These are phyloP conservation scores for Laupala kohalensis DNA, from an alignment of 1,140 invertebrate species.

Conservation along the genomic window DNA sequence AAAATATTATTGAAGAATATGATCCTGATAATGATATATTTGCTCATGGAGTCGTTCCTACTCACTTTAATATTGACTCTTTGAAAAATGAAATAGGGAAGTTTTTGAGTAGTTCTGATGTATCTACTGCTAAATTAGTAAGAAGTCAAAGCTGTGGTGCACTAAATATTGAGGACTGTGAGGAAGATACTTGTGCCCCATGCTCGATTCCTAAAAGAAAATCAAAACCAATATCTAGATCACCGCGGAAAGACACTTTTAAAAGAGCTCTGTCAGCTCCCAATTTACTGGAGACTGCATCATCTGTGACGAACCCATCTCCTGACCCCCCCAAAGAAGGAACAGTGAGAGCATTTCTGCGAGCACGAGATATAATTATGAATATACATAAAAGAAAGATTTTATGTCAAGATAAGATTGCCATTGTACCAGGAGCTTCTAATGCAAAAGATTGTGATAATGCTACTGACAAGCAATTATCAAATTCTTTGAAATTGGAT, in stretches of 20 bases:
- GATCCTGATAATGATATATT: not conserved
- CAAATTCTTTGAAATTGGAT: no score
- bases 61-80: not conserved
- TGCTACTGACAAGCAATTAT: no score
- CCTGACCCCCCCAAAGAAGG: not conserved
- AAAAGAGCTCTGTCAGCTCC: not conserved
- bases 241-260: not conserved
- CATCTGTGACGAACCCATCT: not conserved
- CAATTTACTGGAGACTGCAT: not conserved
- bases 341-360: not conserved
- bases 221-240: not conserved
- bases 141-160: not conserved
- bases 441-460: no score
- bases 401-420: no score
- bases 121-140: not conserved
- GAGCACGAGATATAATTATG: not conserved
- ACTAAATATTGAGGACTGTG: not conserved
- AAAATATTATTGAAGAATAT: not conserved
- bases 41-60: not conserved
- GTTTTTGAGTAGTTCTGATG: not conserved
- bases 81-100: not conserved
- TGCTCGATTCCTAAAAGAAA: not conserved
- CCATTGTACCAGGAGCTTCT: no score
- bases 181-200: not conserved
- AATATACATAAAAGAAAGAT: no score